Evolutionary conservation across 2,797 vertebrate genomes (phyloP).

Genomic region (Microctenopoma steveboyesi): DNA sequence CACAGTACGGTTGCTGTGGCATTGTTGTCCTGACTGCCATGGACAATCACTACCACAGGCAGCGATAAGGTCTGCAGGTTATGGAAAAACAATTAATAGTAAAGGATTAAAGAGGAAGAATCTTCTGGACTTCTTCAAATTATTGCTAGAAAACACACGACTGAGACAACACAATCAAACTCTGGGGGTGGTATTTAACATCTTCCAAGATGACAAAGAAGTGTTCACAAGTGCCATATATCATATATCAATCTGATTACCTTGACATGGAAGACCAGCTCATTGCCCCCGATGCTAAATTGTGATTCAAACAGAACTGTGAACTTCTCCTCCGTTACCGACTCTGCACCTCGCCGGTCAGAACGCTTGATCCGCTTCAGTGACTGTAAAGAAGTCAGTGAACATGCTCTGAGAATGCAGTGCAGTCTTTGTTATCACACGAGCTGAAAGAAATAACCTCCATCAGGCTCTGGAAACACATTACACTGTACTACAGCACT

Average conservation of each 20-base stretch:
- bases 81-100: neutral
- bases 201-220: neutral
- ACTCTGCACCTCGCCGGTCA: constrained; percentile 93
- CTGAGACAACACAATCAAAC: neutral
- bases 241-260: constrained; percentile 68
- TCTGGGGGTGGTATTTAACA: neutral
- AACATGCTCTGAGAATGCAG: neutral
- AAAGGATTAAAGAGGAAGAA: neutral
- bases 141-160: neutral
- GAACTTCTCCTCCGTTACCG: constrained; percentile 96
- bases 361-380: constrained; percentile 96
- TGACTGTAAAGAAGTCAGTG: constrained; percentile 78
- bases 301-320: constrained; percentile 96
- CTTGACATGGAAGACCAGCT: constrained; percentile 96
- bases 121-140: neutral
- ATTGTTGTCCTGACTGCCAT: constrained; percentile 97
- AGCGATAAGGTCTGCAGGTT: constrained; percentile 89
- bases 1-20: constrained; percentile 95
- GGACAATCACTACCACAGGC: constrained; percentile 96
- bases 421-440: neutral
- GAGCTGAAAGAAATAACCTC: neutral
- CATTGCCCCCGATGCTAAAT: constrained; percentile 96
- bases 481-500: too few relatives aligned
- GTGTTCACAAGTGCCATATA: neutral
- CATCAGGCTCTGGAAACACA: neutral